phyloP scores from a whole-genome alignment of 2,888 invertebrate species.

The Meganola albula region DNA sequence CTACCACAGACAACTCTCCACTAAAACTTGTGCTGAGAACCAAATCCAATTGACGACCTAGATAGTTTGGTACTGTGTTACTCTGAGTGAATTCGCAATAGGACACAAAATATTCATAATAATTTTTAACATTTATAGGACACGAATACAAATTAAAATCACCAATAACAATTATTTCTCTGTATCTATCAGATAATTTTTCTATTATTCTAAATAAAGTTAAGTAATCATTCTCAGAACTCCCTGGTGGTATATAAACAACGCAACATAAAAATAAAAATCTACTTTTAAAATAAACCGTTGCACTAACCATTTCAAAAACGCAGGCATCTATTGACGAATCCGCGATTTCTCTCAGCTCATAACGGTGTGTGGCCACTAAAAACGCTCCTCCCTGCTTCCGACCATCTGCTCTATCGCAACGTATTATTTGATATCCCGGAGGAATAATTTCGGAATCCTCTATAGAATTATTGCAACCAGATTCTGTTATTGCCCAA shows the following conservation, averaged over 20 bases:
- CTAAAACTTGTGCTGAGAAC: conserved; percentile 1
- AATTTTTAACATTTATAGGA: not conserved
- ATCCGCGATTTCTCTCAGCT: not conserved
- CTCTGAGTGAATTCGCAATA: not conserved
- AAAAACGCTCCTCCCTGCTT: conserved; percentile 1
- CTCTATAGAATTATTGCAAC: conserved; percentile 1
- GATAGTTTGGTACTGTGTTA: not conserved
- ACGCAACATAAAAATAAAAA: not conserved
- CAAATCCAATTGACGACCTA: conserved; percentile 2
- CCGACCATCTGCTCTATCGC: conserved; percentile 3
- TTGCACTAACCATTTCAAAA: conserved; percentile 4
- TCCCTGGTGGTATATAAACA: not conserved
- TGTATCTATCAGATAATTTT: conserved; percentile 1
- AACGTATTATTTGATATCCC: conserved; percentile 3
- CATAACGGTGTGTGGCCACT: conserved; percentile 3
- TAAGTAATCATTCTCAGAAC: conserved; percentile 2
- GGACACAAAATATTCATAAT: not conserved
- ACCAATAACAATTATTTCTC: not conserved
- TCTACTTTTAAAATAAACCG: not conserved
- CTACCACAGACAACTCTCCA: not conserved
- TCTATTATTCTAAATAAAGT: conserved; percentile 3
- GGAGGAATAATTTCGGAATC: not conserved
- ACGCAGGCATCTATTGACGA: conserved; percentile 2
- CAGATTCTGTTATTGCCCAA: conserved; percentile 1
- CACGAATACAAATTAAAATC: too few relatives aligned